These are phyloP conservation scores for Drosophila anomalata DNA, from an alignment of 2,888 invertebrate genomes.

Conservation along the genomic window DNA sequence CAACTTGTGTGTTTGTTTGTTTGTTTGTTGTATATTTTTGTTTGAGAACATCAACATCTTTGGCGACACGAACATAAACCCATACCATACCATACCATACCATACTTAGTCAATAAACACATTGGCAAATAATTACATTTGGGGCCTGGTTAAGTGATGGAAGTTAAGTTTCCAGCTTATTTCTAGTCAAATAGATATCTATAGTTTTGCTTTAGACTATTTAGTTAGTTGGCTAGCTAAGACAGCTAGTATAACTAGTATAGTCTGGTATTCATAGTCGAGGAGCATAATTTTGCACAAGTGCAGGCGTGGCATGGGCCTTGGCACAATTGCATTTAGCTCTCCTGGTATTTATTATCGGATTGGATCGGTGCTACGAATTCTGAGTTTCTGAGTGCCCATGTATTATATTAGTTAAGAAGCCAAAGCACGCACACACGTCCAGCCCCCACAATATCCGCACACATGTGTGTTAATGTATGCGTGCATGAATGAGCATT, in stretches of 20 bases:
- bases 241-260: no score
- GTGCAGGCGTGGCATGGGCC: slow-evolving; percentile 19
- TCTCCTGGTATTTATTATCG: slow-evolving; percentile 38
- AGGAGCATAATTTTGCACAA: background rate
- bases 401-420: slow-evolving; percentile 4
- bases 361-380: slow-evolving; percentile 32
- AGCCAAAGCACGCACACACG: slow-evolving; percentile 1
- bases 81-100: background rate
- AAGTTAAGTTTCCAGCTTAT: background rate
- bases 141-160: background rate
- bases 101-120: background rate
- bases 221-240: no score
- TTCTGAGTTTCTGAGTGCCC: background rate
- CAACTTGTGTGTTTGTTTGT: slow-evolving; percentile 30
- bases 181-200: background rate
- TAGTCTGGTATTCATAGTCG: background rate
- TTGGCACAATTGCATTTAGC: slow-evolving; percentile 32
- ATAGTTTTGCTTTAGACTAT: background rate
- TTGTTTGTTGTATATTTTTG: slow-evolving; percentile 37
- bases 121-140: background rate
- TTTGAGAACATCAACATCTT: slow-evolving; percentile 42
- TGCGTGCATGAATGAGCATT: slow-evolving; percentile 39
- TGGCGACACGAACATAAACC: slow-evolving; percentile 12
- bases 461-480: slow-evolving; percentile 25
- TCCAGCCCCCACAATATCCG: slow-evolving; percentile 1